Evolutionary conservation across 2,888 invertebrate species (phyloP).

Genomic region (Limnephilus marmoratus): DNA sequence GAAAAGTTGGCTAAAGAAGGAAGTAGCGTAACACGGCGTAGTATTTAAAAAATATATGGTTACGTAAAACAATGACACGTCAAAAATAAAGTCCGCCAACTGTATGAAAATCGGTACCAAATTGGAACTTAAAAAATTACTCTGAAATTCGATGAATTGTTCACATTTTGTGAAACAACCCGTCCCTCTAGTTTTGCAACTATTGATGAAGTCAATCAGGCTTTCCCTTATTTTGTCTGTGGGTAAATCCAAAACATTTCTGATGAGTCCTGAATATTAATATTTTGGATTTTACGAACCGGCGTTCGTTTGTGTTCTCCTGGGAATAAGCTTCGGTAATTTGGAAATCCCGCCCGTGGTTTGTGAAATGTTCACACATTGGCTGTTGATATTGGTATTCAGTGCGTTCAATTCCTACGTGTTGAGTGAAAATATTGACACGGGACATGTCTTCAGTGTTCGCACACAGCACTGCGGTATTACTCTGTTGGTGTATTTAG

Average conservation of each 20-base stretch:
- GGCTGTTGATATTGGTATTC: neutral
- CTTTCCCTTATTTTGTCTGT: neutral
- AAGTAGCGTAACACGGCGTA: no score
- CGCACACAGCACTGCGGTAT: neutral
- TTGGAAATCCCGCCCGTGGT: conserved; percentile 15
- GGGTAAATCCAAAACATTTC: neutral
- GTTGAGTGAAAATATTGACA: conserved; percentile 1
- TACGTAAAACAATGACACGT: no score
- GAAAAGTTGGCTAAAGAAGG: no score
- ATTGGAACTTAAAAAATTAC: no score
- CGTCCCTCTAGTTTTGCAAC: neutral
- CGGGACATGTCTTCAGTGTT: neutral
- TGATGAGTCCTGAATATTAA: neutral
- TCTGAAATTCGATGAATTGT: no score
- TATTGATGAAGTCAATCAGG: neutral
- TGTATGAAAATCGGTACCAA: no score
- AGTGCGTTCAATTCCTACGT: neutral
- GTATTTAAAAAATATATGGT: no score
- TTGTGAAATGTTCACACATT: neutral
- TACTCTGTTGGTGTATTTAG: neutral
- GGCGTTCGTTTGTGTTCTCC: neutral
- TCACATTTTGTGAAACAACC: no score
- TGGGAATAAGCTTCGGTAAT: neutral
- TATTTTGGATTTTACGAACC: neutral
- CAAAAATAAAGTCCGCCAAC: no score